Evolutionary conservation across 2,888 invertebrate species (phyloP).

Genomic region (Notodonta ziczac): DNA sequence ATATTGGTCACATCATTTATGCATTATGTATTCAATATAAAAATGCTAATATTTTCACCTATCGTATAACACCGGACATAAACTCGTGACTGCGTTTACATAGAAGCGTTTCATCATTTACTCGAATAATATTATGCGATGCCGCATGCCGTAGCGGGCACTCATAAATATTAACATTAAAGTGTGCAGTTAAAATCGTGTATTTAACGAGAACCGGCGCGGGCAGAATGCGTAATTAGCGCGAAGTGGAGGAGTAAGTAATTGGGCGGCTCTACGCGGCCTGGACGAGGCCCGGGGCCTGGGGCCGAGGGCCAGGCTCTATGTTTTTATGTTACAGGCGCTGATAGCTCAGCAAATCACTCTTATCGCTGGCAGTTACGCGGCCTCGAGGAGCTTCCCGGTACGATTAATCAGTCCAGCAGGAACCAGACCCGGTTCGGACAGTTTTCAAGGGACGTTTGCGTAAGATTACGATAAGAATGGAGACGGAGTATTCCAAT

Average conservation of each 20-base stretch:
- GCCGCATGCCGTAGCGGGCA: constrained; percentile 9
- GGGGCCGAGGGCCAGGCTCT: constrained; percentile 11
- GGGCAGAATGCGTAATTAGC: constrained; percentile 25
- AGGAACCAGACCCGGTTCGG: constrained; percentile 5
- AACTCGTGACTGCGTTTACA: constrained; percentile 8
- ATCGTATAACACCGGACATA: constrained; percentile 9
- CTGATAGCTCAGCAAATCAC: constrained; percentile 29
- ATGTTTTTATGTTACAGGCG: constrained; percentile 24
- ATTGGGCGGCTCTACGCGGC: constrained; percentile 20
- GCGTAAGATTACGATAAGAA: constrained; percentile 1
- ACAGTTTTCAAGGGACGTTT: constrained; percentile 1
- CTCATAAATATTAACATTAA: constrained; percentile 25
- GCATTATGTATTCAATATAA: neutral
- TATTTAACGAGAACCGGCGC: constrained; percentile 21
- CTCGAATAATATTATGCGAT: constrained; percentile 14
- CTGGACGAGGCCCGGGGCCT: neutral
- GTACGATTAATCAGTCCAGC: constrained; percentile 16
- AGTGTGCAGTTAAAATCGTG: constrained; percentile 23
- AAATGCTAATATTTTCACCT: neutral
- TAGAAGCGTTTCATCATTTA: constrained; percentile 17
- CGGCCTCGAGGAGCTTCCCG: constrained; percentile 18
- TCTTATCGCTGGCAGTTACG: constrained; percentile 26
- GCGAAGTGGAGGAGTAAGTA: constrained; percentile 20
- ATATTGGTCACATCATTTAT: neutral
- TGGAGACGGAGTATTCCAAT: neutral